These are phyloP conservation scores for Cyanoramphus novaezelandiae DNA, from an alignment of 2,113 vertebrate species.

Conservation along the genomic window DNA sequence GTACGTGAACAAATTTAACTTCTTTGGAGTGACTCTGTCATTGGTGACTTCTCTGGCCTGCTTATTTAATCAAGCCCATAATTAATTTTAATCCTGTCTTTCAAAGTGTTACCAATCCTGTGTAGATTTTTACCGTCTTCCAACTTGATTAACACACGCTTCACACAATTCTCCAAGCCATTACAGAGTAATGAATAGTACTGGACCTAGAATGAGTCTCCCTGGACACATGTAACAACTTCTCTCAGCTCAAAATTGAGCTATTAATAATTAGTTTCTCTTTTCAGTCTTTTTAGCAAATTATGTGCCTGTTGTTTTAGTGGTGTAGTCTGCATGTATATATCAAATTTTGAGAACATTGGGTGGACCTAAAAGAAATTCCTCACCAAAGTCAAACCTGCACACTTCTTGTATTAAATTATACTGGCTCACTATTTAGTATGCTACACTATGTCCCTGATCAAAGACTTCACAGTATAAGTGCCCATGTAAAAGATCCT, in stretches of 20 bases:
- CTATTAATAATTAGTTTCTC: slow-evolving; percentile 59
- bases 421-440: background rate
- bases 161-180: slow-evolving; percentile 22
- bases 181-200: slow-evolving; percentile 36
- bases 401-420: background rate
- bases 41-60: background rate
- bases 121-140: slow-evolving; percentile 56
- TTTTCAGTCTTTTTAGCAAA: slow-evolving; percentile 52
- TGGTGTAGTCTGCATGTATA: slow-evolving; percentile 14
- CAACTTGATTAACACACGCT: slow-evolving; percentile 51
- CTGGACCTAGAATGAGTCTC: slow-evolving; percentile 26
- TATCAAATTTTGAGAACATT: slow-evolving; percentile 1
- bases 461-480: background rate
- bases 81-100: slow-evolving; percentile 63
- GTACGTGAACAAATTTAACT: background rate
- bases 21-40: background rate
- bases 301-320: slow-evolving; percentile 11
- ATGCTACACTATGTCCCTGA: background rate
- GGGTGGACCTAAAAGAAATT: background rate
- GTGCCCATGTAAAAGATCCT: background rate
- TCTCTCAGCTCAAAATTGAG: slow-evolving; percentile 46
- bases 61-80: slow-evolving; percentile 53
- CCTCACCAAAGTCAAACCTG: background rate
- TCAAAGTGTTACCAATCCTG: slow-evolving; percentile 44
- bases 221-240: slow-evolving; percentile 17